phyloP scores from a whole-genome alignment of 2,888 invertebrate genomes.

The Acleris laterana region DNA sequence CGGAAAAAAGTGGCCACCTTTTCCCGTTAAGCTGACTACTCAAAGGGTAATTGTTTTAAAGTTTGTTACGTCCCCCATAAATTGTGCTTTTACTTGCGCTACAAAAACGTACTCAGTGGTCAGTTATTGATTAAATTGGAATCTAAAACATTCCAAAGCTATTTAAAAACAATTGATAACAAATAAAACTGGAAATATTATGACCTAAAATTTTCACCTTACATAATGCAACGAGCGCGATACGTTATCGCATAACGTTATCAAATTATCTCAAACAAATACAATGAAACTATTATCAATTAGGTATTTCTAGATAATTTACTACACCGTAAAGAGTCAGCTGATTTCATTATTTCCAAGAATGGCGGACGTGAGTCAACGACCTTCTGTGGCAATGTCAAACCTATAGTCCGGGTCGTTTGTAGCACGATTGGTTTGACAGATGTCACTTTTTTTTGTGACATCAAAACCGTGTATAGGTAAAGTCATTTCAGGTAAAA shows the following conservation, averaged over 20 bases:
- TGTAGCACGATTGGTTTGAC: no score
- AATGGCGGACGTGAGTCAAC: neutral
- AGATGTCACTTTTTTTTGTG: no score
- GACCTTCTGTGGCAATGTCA: neutral
- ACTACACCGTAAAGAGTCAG: slow-evolving; percentile 9
- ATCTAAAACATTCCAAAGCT: no score
- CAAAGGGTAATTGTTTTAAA: no score
- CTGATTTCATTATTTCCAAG: slow-evolving; percentile 6
- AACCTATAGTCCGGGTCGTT: neutral
- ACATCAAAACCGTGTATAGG: no score
- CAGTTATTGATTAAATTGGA: no score
- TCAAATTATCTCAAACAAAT: slow-evolving; percentile 2
- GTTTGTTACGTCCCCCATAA: no score
- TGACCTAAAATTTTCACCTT: slow-evolving; percentile 10
- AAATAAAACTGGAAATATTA: neutral
- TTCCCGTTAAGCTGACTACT: no score
- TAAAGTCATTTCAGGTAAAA: no score
- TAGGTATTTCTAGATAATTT: slow-evolving; percentile 4
- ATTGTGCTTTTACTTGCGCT: no score
- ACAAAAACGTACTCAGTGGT: no score
- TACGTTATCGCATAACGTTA: slow-evolving; percentile 1
- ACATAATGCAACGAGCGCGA: neutral
- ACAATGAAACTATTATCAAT: slow-evolving; percentile 4
- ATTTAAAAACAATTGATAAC: neutral
- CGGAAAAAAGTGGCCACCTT: no score